phyloP scores from a whole-genome alignment of 2,113 vertebrate species.

The Acanthisitta chloris region DNA sequence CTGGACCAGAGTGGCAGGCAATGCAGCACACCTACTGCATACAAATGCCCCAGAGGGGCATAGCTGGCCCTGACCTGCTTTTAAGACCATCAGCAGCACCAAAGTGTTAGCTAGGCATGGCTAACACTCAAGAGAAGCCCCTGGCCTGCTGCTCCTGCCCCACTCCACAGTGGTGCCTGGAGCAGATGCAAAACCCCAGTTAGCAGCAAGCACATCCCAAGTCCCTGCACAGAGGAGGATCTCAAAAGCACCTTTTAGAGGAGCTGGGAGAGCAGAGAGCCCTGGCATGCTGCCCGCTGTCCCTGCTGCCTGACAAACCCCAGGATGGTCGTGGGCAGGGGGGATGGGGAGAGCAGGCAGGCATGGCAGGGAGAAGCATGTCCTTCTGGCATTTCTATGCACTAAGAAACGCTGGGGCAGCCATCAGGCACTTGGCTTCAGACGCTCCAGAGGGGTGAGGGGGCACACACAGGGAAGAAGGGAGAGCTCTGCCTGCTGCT shows the following conservation, averaged over 20 bases:
- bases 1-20: background rate
- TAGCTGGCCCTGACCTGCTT: background rate
- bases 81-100: background rate
- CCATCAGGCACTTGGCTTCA: background rate
- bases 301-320: background rate
- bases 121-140: background rate
- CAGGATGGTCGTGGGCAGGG: background rate
- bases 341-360: rapidly evolving
- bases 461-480: rapidly evolving
- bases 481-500: background rate
- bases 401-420: background rate
- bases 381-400: background rate
- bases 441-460: background rate
- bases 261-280: background rate
- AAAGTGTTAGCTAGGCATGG: rapidly evolving
- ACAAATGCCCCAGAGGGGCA: rapidly evolving
- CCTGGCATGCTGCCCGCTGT: rapidly evolving
- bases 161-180: rapidly evolving
- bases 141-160: background rate
- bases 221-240: background rate
- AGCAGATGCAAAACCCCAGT: background rate
- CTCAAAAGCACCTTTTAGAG: background rate
- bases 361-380: background rate
- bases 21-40: background rate
- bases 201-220: background rate